A percentile compares a stretch with the other conserved stretches of the same genome.
Conservation (phyloP, 2,888 invertebrate species). For the Drosophila paramelanica region DNA sequence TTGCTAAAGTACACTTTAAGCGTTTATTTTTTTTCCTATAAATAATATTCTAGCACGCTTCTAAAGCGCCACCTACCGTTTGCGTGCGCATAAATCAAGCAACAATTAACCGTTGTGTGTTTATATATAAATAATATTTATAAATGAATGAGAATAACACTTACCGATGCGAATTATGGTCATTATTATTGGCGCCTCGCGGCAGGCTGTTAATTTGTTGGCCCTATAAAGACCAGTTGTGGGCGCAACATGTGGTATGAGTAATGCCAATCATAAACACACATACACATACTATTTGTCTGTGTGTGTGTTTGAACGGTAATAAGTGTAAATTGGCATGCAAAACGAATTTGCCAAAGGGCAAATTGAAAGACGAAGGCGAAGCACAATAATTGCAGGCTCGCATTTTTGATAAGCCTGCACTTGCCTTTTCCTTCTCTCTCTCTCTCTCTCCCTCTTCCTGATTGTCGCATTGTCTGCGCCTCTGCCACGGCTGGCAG, state of each 20-base stretch:
- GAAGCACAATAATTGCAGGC: conserved; percentile 54
- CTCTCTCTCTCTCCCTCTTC: not conserved
- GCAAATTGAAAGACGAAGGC: conserved; percentile 7
- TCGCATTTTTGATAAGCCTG: conserved; percentile 37
- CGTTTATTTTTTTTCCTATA: not conserved
- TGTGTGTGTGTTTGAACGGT: conserved; percentile 5
- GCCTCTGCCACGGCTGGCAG: not conserved
- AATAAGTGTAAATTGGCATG: conserved; percentile 41
- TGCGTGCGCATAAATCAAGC: conserved; percentile 41
- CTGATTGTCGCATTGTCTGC: not conserved
- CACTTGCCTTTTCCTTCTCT: conserved; percentile 3
- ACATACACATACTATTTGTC: not conserved
- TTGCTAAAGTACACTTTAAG: not conserved
- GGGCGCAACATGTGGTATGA: conserved; percentile 62
- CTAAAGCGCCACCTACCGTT: conserved; percentile 60
- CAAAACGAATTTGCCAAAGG: conserved; percentile 37
- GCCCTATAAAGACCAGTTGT: conserved; percentile 8
- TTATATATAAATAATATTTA: conserved; percentile 40
- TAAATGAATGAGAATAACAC: conserved; percentile 39
- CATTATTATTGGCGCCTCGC: conserved; percentile 29
- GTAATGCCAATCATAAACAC: conserved; percentile 30
- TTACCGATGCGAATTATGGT: conserved; percentile 45
- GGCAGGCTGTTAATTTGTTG: conserved; percentile 18
- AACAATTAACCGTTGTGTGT: conserved; percentile 22
- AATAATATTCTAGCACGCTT: conserved; percentile 48